Percentiles rank a stretch among this genome's conserved stretches.
Conservation (phyloP, 2,888 invertebrate genomes). For the Plebejus argus region DNA sequence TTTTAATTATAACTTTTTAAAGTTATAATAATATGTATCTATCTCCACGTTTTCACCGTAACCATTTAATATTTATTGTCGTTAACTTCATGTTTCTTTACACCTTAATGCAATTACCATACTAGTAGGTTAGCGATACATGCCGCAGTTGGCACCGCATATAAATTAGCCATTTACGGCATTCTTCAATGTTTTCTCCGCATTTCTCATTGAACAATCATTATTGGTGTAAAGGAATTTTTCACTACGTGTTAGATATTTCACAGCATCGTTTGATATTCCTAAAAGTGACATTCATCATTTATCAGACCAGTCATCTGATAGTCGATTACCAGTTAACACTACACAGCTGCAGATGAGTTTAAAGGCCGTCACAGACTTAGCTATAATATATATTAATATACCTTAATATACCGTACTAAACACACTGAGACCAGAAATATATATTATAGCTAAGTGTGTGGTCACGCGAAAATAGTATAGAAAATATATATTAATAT, state of each 20-base stretch:
- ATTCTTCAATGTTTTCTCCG: slow-evolving; percentile 46
- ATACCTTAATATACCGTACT: too few species aligned
- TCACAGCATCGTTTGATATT: not conserved
- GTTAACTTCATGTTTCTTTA: not conserved
- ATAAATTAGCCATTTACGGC: slow-evolving; percentile 37
- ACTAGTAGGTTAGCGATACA: slow-evolving; percentile 14
- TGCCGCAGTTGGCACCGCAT: not conserved
- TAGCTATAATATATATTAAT: too few species aligned
- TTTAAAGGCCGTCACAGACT: too few species aligned
- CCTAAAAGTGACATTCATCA: too few species aligned
- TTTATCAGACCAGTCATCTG: too few species aligned
- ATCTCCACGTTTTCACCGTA: not conserved
- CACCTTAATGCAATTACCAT: not conserved
- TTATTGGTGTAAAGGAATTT: slow-evolving; percentile 50
- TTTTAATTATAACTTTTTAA: not conserved
- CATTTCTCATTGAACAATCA: slow-evolving; percentile 53
- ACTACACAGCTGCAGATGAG: too few species aligned
- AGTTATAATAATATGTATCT: not conserved
- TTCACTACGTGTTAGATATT: not conserved
- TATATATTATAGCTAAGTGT: too few species aligned
- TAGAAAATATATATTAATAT: too few species aligned
- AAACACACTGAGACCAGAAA: too few species aligned
- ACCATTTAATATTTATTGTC: not conserved
- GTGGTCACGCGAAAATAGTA: too few species aligned
- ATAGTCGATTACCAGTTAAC: too few species aligned